Percentiles rank a stretch among this genome's conserved stretches.
Evolutionary conservation across 2,797 vertebrate species (phyloP).

Genomic region (Pelodytes ibericus): DNA sequence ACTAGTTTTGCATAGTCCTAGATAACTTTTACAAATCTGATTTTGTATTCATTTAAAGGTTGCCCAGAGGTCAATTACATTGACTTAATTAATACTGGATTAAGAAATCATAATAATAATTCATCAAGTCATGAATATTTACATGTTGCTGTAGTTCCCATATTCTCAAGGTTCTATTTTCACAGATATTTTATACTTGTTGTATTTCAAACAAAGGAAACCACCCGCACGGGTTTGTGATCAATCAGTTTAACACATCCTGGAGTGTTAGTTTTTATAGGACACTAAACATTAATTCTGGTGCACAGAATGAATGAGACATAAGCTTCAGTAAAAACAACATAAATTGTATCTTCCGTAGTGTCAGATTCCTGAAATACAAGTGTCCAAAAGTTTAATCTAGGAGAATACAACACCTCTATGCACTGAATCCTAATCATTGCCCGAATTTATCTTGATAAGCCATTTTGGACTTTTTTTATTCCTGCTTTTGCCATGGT

Average conservation of each 20-base stretch:
- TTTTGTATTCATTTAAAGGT: too few relatives aligned
- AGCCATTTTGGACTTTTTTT: too few relatives aligned
- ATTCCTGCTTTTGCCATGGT: background rate
- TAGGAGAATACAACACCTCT: constrained; percentile 58
- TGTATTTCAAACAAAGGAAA: background rate
- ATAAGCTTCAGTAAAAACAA: constrained; percentile 70
- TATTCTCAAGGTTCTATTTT: background rate
- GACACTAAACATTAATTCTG: constrained; percentile 81
- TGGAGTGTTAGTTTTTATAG: constrained; percentile 90
- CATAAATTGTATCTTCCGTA: constrained; percentile 69
- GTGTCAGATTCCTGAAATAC: constrained; percentile 73
- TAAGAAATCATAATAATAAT: background rate
- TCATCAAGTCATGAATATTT: constrained; percentile 1
- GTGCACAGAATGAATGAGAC: constrained; percentile 70
- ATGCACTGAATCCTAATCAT: constrained; percentile 56
- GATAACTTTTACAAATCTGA: too few relatives aligned
- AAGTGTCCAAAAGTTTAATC: constrained; percentile 64
- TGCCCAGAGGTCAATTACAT: too few relatives aligned
- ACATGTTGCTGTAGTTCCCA: background rate
- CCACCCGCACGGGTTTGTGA: constrained; percentile 65
- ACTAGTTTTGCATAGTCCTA: too few relatives aligned
- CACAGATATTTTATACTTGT: background rate
- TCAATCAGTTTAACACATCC: constrained; percentile 74
- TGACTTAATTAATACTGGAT: too few relatives aligned
- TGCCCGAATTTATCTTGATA: too few relatives aligned